Evolutionary conservation across 2,113 vertebrate species (phyloP).

Genomic region (Pionites leucogaster): DNA sequence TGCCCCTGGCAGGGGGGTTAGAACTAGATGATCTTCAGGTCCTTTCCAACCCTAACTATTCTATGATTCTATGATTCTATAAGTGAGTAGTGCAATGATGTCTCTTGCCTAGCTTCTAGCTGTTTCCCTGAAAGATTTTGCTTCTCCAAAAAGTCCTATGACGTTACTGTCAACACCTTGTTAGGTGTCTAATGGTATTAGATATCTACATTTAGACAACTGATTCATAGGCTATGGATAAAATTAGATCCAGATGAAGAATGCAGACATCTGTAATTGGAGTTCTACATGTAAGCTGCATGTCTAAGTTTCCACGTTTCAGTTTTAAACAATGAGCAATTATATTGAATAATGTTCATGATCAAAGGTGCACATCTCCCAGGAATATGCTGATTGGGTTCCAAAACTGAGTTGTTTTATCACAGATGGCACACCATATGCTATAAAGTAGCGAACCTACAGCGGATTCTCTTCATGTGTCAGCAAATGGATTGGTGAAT

Average conservation of each 20-base stretch:
- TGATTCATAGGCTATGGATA: background rate
- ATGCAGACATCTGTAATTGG: background rate
- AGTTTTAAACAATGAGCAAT: background rate
- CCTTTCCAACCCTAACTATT: no score
- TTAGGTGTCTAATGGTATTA: background rate
- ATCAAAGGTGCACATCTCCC: background rate
- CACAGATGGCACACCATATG: background rate
- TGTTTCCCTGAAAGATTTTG: background rate
- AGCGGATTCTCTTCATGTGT: background rate
- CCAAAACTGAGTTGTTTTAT: background rate
- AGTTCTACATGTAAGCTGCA: background rate
- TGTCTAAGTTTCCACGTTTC: background rate
- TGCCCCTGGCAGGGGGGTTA: no score
- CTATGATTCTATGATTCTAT: no score
- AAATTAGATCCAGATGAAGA: background rate
- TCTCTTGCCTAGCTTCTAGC: background rate
- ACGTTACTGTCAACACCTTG: background rate
- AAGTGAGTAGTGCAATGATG: background rate
- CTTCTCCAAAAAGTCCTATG: background rate
- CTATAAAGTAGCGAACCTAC: background rate
- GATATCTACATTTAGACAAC: background rate
- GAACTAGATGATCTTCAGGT: no score
- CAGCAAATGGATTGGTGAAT: background rate
- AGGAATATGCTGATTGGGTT: background rate
- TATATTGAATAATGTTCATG: background rate